Percentiles rank a stretch among this genome's conserved stretches.
Evolutionary conservation across 2,113 vertebrate genomes (phyloP).

Genomic region (Apeltes quadracus): DNA sequence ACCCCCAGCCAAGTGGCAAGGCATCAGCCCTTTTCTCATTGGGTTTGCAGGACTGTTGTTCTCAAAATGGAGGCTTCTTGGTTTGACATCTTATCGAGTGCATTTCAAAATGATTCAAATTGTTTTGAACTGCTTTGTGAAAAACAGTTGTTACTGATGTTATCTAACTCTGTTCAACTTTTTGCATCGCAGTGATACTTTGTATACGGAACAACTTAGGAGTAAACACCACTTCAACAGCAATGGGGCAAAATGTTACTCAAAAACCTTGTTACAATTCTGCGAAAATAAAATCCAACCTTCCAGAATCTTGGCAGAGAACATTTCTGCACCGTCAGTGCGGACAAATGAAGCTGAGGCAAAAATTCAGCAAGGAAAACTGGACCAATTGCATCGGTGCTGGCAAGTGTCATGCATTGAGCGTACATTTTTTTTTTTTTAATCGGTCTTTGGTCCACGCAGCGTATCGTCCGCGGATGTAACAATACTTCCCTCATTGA

Average conservation of each 20-base stretch:
- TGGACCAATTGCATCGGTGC: no score
- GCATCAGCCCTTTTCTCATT: not conserved
- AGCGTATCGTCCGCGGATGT: no score
- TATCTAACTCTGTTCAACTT: not conserved
- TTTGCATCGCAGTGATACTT: not conserved
- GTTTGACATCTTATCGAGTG: conserved; percentile 18
- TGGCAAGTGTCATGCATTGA: no score
- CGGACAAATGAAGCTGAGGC: no score
- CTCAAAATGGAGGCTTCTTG: conserved; percentile 5
- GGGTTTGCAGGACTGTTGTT: not conserved
- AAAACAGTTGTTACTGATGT: not conserved
- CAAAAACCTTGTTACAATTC: not conserved
- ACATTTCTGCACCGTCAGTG: not conserved
- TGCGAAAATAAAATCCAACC: not conserved
- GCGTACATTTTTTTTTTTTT: no score
- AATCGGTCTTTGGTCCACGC: no score
- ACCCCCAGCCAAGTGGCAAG: conserved; percentile 33
- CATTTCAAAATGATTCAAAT: conserved; percentile 16
- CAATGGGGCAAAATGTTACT: not conserved
- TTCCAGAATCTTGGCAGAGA: not conserved
- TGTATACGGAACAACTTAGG: not conserved
- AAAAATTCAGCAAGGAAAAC: no score
- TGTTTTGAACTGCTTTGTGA: not conserved
- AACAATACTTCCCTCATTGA: not conserved
- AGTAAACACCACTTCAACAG: not conserved